phyloP scores from a whole-genome alignment of 2,888 invertebrate genomes.

The Cantharis lateralis region DNA sequence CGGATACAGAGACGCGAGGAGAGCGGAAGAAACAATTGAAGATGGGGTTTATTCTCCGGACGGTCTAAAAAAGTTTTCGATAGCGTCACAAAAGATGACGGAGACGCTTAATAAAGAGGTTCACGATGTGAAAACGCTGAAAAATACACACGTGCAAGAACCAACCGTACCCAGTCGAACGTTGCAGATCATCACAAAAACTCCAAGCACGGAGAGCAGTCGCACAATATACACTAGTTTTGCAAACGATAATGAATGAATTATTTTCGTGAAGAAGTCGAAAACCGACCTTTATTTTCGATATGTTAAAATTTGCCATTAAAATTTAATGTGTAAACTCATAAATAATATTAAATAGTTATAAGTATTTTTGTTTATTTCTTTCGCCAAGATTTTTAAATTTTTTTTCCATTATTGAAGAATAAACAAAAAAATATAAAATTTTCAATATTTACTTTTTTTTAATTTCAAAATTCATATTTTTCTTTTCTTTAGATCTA shows the following conservation, averaged over 20 bases:
- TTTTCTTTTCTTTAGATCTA: too few species aligned
- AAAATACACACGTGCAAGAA: neutral
- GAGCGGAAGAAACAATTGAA: slow-evolving; percentile 74
- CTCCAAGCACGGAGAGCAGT: neutral
- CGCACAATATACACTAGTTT: neutral
- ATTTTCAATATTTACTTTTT: too few species aligned
- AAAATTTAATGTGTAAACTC: too few species aligned
- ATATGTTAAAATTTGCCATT: too few species aligned
- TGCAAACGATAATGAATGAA: neutral
- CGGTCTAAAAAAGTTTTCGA: slow-evolving; percentile 72
- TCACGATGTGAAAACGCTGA: neutral
- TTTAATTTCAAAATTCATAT: too few species aligned
- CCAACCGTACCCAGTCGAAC: neutral
- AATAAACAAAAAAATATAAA: too few species aligned
- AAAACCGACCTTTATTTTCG: too few species aligned
- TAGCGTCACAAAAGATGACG: neutral
- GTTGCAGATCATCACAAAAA: neutral
- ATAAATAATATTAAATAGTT: too few species aligned
- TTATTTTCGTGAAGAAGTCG: neutral
- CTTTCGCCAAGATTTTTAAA: too few species aligned
- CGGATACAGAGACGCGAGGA: slow-evolving; percentile 62
- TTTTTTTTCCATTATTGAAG: too few species aligned
- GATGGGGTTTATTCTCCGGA: slow-evolving; percentile 61
- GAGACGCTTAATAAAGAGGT: neutral
- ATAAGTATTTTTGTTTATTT: too few species aligned